Percentiles rank a stretch among this genome's conserved stretches.
Conservation (phyloP, 2,888 invertebrate genomes). For the Myopa tessellatipennis region DNA sequence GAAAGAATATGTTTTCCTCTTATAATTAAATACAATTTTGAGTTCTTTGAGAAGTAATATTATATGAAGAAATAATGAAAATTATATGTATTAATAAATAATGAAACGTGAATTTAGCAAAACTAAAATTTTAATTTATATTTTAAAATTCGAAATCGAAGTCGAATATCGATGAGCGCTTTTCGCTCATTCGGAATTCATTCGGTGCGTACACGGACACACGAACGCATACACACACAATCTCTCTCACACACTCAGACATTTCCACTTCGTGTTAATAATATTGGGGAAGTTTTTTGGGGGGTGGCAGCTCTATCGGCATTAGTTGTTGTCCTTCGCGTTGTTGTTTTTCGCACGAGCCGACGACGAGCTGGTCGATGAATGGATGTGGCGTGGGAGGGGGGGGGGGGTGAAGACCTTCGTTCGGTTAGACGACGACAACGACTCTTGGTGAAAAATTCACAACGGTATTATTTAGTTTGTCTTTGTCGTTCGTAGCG, state of each 20-base stretch:
- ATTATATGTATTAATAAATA: background rate
- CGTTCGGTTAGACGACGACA: too few relatives aligned
- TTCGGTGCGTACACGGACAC: conserved; percentile 1
- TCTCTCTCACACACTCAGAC: background rate
- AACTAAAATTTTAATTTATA: background rate
- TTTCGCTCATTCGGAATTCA: background rate
- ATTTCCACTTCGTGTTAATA: background rate
- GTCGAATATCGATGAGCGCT: background rate
- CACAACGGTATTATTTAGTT: conserved; percentile 62
- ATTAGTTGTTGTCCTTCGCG: background rate
- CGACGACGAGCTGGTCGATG: background rate
- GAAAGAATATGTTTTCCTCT: background rate
- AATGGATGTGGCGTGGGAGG: background rate
- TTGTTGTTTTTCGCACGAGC: background rate
- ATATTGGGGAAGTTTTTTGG: background rate
- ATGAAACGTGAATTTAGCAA: conserved; percentile 4
- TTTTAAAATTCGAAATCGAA: background rate
- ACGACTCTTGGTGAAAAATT: conserved; percentile 56
- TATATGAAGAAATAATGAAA: background rate
- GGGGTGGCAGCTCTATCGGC: background rate
- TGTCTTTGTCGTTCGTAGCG: conserved; percentile 61
- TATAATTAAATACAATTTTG: background rate
- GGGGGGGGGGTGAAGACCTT: background rate
- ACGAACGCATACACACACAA: background rate
- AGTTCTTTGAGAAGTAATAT: background rate